Evolutionary conservation across 2,797 vertebrate genomes (phyloP), one percentile per base, ranked within the genome.

Genomic region (Sebastiscus albofasciatus): DNA sequence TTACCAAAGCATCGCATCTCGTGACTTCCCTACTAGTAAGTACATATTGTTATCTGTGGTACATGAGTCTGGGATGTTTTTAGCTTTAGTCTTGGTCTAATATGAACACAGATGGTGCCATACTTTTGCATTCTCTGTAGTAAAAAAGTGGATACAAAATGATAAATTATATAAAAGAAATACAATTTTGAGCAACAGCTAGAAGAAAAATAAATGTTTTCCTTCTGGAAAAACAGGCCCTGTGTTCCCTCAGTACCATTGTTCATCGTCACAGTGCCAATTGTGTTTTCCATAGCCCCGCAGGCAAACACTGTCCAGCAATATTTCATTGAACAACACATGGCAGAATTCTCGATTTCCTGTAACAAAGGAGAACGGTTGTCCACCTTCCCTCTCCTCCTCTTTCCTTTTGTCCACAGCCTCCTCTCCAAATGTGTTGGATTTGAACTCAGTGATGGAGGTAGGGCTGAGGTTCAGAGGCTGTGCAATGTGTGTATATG

Each of bases 321-420:
- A 87, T 82, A 89, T 85, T 82, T 85, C 66, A 80, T 6, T 39
- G 52, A 87, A 75, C 77, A 60, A 67, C 46, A 79, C 31, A n/a
- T 29, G 60, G 54, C 26, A 52, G 55, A 70, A 87, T 77, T 69
- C 73, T 66, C 54, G 36, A 54, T 74, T 80, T 73, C 54, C 31
- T 42, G 6, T 52, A 72, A 85, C 84, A 90, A 86, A 87, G 75
- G 66, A 60, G 9, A 74, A 55, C 59, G 36, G 55, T 52, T 31
- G 66, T 72, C 64, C 80, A 68, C 31, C 61, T 65, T 82, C 67
- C n/a, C 29, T 52, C 46, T 34, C 42, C 64, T 54, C 68, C 49
- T 33, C 55, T 67, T 55, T 54, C 42, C 72, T 87, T 71, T 85
- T 79, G 72, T 90, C 82, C 58, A 22, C 46, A 71, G 60, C 58